A percentile compares a stretch with the other conserved stretches of the same genome.
Conservation (phyloP, 2,797 vertebrate species). For the Sebastes variabilis region DNA sequence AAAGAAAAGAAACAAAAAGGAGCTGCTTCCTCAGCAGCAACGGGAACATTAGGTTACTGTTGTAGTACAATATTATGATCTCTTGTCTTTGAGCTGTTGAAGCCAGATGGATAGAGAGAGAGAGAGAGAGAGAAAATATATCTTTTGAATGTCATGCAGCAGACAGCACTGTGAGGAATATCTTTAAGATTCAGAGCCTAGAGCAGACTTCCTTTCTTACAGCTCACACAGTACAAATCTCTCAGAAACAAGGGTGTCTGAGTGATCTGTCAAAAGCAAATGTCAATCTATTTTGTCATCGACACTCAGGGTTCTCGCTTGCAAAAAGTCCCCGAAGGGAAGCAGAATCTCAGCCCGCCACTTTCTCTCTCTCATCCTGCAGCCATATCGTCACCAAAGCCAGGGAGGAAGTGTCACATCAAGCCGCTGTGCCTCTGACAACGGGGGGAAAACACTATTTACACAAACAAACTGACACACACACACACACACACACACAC, state of each 20-base stretch:
- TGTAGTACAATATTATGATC: conserved; percentile 38
- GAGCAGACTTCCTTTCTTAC: conserved; percentile 58
- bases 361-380: conserved; percentile 68
- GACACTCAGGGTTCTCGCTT: conserved; percentile 67
- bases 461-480: conserved; percentile 64
- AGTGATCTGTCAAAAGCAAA: conserved; percentile 81
- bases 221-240: conserved; percentile 63
- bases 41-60: conserved; percentile 30
- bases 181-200: conserved; percentile 63
- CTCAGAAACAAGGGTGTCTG: conserved; percentile 70
- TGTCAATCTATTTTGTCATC: conserved; percentile 80
- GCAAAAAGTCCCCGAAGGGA: conserved; percentile 70
- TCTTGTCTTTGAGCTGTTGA: conserved; percentile 57
- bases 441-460: conserved; percentile 63
- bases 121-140: conserved; percentile 29
- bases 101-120: conserved; percentile 22
- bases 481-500: conserved; percentile 51
- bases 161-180: conserved; percentile 66
- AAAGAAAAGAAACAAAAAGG: conserved; percentile 48
- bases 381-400: conserved; percentile 58
- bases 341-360: conserved; percentile 62
- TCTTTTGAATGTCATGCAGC: conserved; percentile 70
- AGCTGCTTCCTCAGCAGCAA: conserved; percentile 17
- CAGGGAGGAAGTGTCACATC: conserved; percentile 75
- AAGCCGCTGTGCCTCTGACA: conserved; percentile 74